Percentiles rank a stretch among this genome's conserved stretches.
Conservation (phyloP, 2,797 vertebrate species). For the Acanthurus tractus region DNA sequence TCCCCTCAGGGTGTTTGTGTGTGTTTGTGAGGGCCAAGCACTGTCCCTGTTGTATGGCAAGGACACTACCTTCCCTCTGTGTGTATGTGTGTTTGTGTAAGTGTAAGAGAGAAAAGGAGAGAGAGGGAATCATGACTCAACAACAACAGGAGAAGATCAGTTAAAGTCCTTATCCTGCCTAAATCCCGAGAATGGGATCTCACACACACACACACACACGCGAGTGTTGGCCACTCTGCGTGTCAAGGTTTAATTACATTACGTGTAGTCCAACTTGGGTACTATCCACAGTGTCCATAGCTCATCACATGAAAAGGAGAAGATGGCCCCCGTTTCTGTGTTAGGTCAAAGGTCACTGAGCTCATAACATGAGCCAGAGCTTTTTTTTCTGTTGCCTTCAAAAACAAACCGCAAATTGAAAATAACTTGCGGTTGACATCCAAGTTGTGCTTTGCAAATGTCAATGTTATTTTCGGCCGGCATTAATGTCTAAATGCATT, state of each 20-base stretch:
- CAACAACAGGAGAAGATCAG: conserved; percentile 47
- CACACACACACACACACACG: conserved; percentile 27
- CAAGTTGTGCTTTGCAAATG: conserved; percentile 44
- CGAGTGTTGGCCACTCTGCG: background rate
- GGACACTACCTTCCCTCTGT: conserved; percentile 65
- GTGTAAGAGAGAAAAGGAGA: background rate
- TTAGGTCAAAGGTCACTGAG: conserved; percentile 16
- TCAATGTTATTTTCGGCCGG: conserved; percentile 51
- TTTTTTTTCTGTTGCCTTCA: conserved; percentile 12
- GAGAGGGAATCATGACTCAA: conserved; percentile 51
- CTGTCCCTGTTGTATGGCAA: conserved; percentile 68
- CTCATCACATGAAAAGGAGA: conserved; percentile 22
- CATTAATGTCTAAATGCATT: conserved; percentile 29
- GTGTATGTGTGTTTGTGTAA: conserved; percentile 31
- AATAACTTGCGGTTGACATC: conserved; percentile 32
- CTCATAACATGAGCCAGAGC: background rate
- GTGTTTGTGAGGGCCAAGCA: conserved; percentile 29
- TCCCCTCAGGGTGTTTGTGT: conserved; percentile 49
- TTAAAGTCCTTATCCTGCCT: conserved; percentile 56
- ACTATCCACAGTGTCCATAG: background rate
- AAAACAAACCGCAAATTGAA: conserved; percentile 29
- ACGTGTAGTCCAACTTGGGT: conserved; percentile 29
- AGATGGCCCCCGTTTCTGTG: background rate
- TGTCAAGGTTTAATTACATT: conserved; percentile 51
- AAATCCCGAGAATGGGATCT: conserved; percentile 65